Base-by-base conservation (phyloP, 2,113 vertebrate genomes). In the Trinectes maculatus region DNA sequence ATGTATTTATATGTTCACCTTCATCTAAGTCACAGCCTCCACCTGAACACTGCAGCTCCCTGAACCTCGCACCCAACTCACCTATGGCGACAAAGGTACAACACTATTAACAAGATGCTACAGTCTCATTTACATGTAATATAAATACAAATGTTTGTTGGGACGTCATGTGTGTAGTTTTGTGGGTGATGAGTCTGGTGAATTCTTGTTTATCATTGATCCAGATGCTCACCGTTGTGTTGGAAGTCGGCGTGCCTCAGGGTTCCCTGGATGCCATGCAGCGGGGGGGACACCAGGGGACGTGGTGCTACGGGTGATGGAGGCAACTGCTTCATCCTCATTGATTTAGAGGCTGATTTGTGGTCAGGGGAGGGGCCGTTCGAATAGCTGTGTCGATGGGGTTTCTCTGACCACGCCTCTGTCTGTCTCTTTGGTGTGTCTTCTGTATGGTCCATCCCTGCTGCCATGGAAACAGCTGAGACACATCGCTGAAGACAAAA, bases 181-280 rank as follows among this genome's bases (percentile, higher is more conserved):
- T n/a, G n/a, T n/a, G n/a, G n/a, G n/a, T n/a, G n/a, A n/a, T n/a
- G n/a, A n/a, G n/a, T n/a, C n/a, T n/a, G n/a, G n/a, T n/a, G n/a
- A n/a, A n/a, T n/a, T n/a, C n/a, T 11, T 1, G 24, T 16, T 22
- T 11, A 40, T 18, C 15, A 16, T 16, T 15, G 3, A 39, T 16
- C 16, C 21, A n/a, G 3, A 11, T 11, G 31, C 80, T 82, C 68
- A 89, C 89, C 89, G 16, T 90, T 90, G 44, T 90, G 89, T n/a
- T 89, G 89, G 74, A 90, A 90, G 57, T 90, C 84, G 0, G 89
- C 42, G 49, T 77, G 58, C 36, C 84, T 77, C 80, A 90, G 29
- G 0, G 53, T 71, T 12, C 89, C 89, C 1, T 84, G 85, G 71
- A 90, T 81, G 10, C 76, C 25, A 39, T 87, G 79, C 42, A 33